These are phyloP conservation scores for Psophia crepitans DNA, from an alignment of 2,113 vertebrate species.

Conservation along the genomic window DNA sequence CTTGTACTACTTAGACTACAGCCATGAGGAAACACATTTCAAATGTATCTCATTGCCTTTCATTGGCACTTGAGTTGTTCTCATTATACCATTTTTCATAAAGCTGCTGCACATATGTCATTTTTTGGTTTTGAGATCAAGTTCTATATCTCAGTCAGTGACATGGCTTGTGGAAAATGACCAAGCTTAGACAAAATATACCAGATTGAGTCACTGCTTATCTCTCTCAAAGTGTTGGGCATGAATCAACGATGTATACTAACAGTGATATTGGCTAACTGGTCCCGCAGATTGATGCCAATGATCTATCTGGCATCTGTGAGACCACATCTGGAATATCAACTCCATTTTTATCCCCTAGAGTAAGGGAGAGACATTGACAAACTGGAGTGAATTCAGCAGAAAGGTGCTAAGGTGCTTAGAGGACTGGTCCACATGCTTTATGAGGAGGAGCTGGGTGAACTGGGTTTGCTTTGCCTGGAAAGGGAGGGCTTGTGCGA, in stretches of 20 bases:
- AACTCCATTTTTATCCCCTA: not conserved
- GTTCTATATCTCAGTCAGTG: not conserved
- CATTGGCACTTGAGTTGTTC: not conserved
- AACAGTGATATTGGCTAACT: not conserved
- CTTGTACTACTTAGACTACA: not conserved
- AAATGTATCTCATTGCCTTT: not conserved
- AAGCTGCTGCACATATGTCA: not conserved
- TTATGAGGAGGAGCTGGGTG: not conserved
- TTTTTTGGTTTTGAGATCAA: not conserved
- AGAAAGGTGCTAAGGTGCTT: not conserved
- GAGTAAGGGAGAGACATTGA: not conserved
- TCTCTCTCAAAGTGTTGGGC: not conserved
- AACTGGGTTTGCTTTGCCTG: not conserved
- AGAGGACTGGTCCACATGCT: not conserved
- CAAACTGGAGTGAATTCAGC: not conserved
- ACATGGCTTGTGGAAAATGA: not conserved
- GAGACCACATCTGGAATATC: not conserved
- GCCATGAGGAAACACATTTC: not conserved
- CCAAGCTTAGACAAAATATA: not conserved
- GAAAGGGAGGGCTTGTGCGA: not conserved
- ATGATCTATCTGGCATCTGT: not conserved
- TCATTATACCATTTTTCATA: not conserved
- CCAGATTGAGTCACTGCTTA: not conserved
- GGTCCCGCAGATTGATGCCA: not conserved
- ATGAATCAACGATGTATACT: not conserved